Base-by-base conservation (phyloP, 2,113 vertebrate genomes). In the Pollimyrus isidori region DNA sequence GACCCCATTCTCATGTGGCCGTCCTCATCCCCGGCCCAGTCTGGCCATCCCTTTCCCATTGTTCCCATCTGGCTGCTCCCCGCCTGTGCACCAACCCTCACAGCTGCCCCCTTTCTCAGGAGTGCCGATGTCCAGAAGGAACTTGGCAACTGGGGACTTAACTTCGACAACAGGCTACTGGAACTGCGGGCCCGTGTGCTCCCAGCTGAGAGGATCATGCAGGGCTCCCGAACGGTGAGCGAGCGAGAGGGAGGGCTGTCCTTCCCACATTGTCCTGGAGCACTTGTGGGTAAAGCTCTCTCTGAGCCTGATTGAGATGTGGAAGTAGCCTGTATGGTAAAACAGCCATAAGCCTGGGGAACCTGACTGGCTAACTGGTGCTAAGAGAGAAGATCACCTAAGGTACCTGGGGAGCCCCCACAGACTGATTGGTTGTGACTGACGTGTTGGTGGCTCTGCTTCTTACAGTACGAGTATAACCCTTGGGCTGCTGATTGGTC, bases 121-220 rank as follows among this genome's bases (percentile, higher is more conserved):
- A 96, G 97, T 52, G 86, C 95, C 11, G 96, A 95, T 0, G 97
- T 96, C 7, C 97, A 97, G 94, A 93, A 94, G 49, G 97, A 98
- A 58, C 93, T 99, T 87, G 93, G 91, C 1, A 96, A 96, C 90
- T 99, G 98, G 98, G 98, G 98, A 46, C 93, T 99, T 42, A 95
- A 92, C 92, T 99, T 99, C 91, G 98, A 98, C 90, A 95, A 95
- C 45, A 92, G 95, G 23, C 93, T 98, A 76, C 90, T 98, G n/a
- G 95, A 93, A 56, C 94, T 99, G 90, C 93, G 87, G 0, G 98
- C 96, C 90, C 95, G 98, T 93, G 95, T 99, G 52, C 94, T 98
- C 87, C 97, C 96, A 89, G 62, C 92, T 1, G 98, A 99, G 92
- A 98, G 94, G 93, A 97, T 99, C 90, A 91, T 96, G 85, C 98